Conservation (phyloP, 2,888 invertebrate genomes). For the Auanema sp. region DNA sequence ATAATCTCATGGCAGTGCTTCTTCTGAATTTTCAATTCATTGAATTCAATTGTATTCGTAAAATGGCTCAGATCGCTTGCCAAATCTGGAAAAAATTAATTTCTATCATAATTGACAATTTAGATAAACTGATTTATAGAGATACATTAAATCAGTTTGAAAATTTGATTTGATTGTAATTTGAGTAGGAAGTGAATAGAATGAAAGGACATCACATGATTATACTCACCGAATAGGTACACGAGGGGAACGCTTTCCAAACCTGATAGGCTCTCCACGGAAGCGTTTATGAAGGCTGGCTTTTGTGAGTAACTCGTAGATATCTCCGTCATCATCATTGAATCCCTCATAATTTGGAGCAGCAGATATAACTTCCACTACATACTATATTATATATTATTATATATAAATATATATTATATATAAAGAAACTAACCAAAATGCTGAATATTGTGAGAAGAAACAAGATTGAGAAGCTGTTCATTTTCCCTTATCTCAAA, state of each 20-base stretch:
- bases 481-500: slow-evolving; percentile 7
- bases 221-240: slow-evolving; percentile 60
- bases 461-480: slow-evolving; percentile 12
- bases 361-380: too few species aligned
- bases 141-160: neutral
- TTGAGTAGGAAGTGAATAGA: neutral
- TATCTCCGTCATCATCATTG: neutral
- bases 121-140: too few species aligned
- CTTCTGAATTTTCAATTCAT: neutral
- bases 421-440: slow-evolving; percentile 8
- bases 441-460: slow-evolving; percentile 14
- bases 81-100: slow-evolving; percentile 31
- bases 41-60: slow-evolving; percentile 30
- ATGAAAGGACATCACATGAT: neutral
- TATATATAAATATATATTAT: neutral
- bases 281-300: slow-evolving; percentile 33
- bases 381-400: too few species aligned
- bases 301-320: slow-evolving; percentile 10
- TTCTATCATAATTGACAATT: neutral
- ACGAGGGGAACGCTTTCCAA: slow-evolving; percentile 60
- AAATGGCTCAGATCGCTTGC: slow-evolving; percentile 37
- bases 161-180: neutral
- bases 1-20: too few species aligned
- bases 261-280: slow-evolving; percentile 57
- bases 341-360: too few species aligned